These are phyloP conservation scores for Bombus superbus DNA, from an alignment of 1,140 invertebrate genomes.

Conservation along the genomic window DNA sequence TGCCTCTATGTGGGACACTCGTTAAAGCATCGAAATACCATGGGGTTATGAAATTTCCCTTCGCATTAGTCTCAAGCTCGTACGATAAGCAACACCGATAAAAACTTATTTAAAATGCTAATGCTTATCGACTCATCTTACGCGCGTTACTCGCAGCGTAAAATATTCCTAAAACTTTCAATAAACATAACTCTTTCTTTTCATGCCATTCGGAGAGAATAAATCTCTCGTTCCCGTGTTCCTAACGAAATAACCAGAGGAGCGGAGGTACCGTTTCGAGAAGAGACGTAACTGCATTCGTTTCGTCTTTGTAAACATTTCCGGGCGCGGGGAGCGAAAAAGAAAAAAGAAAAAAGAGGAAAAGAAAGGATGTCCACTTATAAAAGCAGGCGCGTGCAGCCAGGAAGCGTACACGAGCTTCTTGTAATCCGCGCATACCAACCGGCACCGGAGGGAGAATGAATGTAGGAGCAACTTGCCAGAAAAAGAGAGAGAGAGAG, in stretches of 20 bases:
- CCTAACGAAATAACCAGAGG: neutral
- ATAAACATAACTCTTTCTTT: neutral
- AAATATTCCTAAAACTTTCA: neutral
- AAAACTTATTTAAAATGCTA: neutral
- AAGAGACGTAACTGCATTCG: conserved; percentile 4
- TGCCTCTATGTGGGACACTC: neutral
- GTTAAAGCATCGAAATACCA: conserved; percentile 7
- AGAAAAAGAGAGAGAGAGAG: neutral
- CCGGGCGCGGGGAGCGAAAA: neutral
- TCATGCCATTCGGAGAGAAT: neutral
- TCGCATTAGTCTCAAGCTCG: neutral
- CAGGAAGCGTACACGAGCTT: conserved; percentile 38
- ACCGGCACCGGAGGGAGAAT: conserved; percentile 10
- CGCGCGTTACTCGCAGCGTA: neutral
- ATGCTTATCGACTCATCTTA: neutral
- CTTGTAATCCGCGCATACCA: conserved; percentile 48
- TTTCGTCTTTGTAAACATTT: conserved; percentile 27
- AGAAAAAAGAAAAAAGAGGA: rapidly evolving
- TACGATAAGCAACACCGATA: neutral
- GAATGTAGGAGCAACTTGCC: conserved; percentile 19
- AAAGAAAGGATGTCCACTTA: conserved; percentile 25
- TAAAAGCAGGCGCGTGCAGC: conserved; percentile 34
- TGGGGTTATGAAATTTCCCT: conserved; percentile 6
- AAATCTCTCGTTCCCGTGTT: neutral
- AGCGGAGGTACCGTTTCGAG: neutral